These are phyloP conservation scores for Gorsachius magnificus DNA, from an alignment of 2,797 vertebrate species.

Conservation along the genomic window DNA sequence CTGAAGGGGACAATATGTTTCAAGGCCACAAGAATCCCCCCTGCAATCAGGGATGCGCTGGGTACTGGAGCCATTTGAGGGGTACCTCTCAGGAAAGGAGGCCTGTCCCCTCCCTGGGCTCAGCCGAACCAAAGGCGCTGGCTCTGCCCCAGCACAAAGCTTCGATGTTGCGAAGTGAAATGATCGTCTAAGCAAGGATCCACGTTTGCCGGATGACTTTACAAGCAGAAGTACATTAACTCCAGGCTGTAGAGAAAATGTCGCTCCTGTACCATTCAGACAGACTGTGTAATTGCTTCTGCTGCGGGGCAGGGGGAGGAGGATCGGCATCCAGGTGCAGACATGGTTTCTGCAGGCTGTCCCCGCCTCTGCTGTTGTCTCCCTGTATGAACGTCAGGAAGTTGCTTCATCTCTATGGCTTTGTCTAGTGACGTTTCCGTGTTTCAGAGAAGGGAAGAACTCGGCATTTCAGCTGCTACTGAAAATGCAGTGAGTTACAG, in stretches of 20 bases:
- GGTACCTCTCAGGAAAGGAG: background rate
- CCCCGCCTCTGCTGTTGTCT: background rate
- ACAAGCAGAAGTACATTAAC: background rate
- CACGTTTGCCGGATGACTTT: background rate
- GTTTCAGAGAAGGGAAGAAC: background rate
- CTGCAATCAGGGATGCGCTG: background rate
- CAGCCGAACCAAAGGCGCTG: background rate
- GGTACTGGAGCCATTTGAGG: background rate
- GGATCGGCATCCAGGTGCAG: background rate
- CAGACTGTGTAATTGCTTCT: background rate
- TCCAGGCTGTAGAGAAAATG: background rate
- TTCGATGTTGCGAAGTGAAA: background rate
- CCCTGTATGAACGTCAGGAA: background rate
- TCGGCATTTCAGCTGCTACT: background rate
- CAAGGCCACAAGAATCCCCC: background rate
- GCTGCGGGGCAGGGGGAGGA: background rate
- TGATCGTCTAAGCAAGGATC: background rate
- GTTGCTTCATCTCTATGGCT: background rate
- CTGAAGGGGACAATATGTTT: background rate
- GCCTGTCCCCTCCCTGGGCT: rapidly evolving
- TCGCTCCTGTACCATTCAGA: background rate
- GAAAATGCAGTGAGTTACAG: background rate
- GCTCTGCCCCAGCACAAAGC: background rate
- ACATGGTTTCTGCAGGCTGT: background rate
- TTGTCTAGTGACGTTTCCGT: rapidly evolving